These are phyloP conservation scores for Cryptoprocta ferox DNA, from an alignment of 2,797 vertebrate species.

Conservation along the genomic window DNA sequence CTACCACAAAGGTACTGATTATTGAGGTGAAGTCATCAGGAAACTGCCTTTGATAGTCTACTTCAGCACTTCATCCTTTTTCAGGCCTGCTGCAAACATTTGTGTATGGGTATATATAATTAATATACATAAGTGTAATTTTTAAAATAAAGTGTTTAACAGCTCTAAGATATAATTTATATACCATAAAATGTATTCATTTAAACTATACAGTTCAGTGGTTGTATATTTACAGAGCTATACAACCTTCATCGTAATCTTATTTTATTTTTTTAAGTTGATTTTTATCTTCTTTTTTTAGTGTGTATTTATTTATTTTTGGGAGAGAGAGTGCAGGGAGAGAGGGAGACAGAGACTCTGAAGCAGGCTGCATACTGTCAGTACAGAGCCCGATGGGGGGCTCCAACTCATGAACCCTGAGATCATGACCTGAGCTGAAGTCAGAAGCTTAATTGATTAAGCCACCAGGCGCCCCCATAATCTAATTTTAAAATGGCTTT, in stretches of 20 bases:
- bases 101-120: neutral
- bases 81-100: neutral
- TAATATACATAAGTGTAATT: neutral
- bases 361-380: too few species aligned
- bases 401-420: too few species aligned
- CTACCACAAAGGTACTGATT: neutral
- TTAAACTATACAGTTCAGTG: neutral
- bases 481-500: constrained; percentile 19
- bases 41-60: neutral
- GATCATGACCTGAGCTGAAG: too few species aligned
- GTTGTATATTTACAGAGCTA: neutral
- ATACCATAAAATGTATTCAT: neutral
- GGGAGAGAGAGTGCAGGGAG: too few species aligned
- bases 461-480: neutral
- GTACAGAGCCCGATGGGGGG: too few species aligned
- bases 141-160: neutral
- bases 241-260: neutral
- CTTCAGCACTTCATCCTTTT: neutral
- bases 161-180: neutral
- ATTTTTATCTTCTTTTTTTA: too few species aligned
- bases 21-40: neutral
- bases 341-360: too few species aligned
- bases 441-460: too few species aligned
- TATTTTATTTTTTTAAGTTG: too few species aligned
- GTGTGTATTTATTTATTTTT: too few species aligned